Percentiles rank a stretch among this genome's conserved stretches.
Evolutionary conservation across 2,797 vertebrate species (phyloP).

Genomic region (Sciurus vulgaris): DNA sequence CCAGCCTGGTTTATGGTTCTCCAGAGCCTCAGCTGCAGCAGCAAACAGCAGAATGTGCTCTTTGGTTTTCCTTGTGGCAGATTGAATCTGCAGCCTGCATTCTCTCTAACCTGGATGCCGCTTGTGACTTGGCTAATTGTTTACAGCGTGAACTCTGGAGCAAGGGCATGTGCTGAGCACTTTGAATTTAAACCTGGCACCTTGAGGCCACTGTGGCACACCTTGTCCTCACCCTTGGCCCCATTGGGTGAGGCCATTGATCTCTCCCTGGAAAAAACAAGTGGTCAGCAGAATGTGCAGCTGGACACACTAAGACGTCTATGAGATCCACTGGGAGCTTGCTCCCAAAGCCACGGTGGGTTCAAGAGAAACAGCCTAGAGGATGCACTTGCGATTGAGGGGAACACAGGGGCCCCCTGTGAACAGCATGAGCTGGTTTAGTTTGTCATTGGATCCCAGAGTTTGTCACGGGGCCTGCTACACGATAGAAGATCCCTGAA

Average conservation of each 20-base stretch:
- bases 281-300: neutral
- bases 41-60: neutral
- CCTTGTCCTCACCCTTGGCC: neutral
- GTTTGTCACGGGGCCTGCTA: neutral
- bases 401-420: neutral
- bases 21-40: neutral
- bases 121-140: neutral
- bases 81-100: neutral
- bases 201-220: neutral
- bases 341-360: neutral
- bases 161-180: neutral
- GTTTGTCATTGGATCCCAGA: neutral
- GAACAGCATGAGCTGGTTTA: neutral
- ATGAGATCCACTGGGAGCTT: neutral
- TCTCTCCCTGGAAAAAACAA: neutral
- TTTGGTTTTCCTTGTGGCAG: neutral
- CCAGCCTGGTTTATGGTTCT: neutral
- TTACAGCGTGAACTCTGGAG: neutral
- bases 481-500: neutral
- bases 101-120: neutral
- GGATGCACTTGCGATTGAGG: neutral
- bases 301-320: neutral
- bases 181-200: neutral
- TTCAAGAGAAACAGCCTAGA: neutral
- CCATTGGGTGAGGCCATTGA: neutral